These are phyloP conservation scores for Cecropterus lyciades DNA, from an alignment of 1,140 invertebrate genomes.

Conservation along the genomic window DNA sequence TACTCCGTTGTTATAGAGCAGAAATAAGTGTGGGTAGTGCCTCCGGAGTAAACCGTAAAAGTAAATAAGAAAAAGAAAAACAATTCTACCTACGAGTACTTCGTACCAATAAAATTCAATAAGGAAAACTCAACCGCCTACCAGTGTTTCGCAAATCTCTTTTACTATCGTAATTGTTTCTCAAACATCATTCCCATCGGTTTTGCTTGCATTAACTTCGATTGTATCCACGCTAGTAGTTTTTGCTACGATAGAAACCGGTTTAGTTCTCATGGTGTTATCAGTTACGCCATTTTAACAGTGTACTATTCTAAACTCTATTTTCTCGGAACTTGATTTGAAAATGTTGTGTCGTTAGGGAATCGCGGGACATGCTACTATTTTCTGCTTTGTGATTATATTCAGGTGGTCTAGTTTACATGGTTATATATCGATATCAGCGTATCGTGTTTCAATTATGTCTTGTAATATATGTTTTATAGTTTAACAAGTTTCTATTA, in stretches of 20 bases:
- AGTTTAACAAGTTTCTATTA: no score
- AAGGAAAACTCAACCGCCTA: no score
- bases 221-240: slow-evolving; percentile 18
- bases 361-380: not conserved
- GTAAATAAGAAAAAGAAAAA: no score
- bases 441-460: not conserved
- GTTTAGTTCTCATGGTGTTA: slow-evolving; percentile 30
- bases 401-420: slow-evolving; percentile 25
- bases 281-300: not conserved
- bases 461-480: not conserved
- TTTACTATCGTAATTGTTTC: slow-evolving; percentile 8
- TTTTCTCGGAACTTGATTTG: not conserved
- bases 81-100: no score
- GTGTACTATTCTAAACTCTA: not conserved
- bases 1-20: no score
- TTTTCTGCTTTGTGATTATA: slow-evolving; percentile 7
- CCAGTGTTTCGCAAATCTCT: not conserved
- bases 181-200: slow-evolving; percentile 8
- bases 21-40: no score
- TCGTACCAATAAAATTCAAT: no score
- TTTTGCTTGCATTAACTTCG: slow-evolving; percentile 18
- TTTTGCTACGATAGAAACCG: slow-evolving; percentile 17
- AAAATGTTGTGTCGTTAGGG: slow-evolving; percentile 3
- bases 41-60: no score
- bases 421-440: slow-evolving; percentile 18